These are phyloP conservation scores for Antigone vipio DNA, from an alignment of 2,113 vertebrate genomes.

Conservation along the genomic window DNA sequence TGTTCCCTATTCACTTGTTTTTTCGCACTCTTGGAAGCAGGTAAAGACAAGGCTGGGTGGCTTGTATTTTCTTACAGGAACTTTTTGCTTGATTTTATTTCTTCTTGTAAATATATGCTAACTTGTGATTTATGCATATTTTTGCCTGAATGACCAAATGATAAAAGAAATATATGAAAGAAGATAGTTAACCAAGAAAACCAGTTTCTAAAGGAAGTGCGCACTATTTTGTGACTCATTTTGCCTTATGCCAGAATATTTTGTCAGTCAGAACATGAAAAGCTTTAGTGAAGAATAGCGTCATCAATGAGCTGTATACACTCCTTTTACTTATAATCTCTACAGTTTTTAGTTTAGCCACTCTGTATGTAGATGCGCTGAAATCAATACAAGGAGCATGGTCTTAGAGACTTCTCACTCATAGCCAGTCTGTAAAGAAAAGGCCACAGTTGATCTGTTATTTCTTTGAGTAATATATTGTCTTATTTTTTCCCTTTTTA, in stretches of 20 bases:
- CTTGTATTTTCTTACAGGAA: neutral
- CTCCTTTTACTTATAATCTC: neutral
- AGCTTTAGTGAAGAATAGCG: neutral
- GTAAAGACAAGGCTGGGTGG: neutral
- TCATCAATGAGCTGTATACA: neutral
- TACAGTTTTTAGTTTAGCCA: neutral
- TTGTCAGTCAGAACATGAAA: neutral
- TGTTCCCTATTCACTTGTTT: neutral
- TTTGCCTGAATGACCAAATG: neutral
- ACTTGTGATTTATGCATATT: neutral
- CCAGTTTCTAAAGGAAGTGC: neutral
- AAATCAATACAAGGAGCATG: neutral
- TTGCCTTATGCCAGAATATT: neutral
- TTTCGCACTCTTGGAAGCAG: neutral
- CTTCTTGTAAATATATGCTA: neutral
- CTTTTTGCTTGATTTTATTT: neutral
- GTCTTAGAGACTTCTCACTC: neutral
- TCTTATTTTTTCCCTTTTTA: neutral
- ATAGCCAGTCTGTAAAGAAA: neutral
- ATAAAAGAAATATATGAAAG: neutral
- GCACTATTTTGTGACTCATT: fast-evolving
- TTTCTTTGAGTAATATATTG: neutral
- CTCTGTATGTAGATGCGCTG: neutral
- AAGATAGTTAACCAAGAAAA: neutral
- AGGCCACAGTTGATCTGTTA: neutral